These are phyloP conservation scores for Sipha flava DNA, from an alignment of 1,140 invertebrate genomes.

Conservation along the genomic window DNA sequence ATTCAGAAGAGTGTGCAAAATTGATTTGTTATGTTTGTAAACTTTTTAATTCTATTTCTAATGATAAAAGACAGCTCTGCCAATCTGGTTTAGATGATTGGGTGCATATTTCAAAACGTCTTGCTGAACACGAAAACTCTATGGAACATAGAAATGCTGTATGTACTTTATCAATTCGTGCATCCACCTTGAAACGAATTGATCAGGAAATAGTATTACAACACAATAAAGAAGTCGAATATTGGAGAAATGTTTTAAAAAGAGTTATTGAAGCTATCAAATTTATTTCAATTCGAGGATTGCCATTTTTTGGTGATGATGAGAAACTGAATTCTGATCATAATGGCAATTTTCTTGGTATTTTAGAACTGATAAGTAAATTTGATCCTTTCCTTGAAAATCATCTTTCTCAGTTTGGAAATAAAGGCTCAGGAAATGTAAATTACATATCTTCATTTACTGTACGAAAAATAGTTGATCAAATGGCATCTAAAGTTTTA, in stretches of 20 bases:
- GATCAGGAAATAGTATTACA: neutral
- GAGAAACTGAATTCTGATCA: neutral
- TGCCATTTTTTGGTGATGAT: neutral
- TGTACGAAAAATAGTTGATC: neutral
- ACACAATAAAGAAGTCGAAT: neutral
- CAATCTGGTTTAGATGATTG: neutral
- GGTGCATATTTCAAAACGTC: neutral
- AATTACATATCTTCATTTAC: neutral
- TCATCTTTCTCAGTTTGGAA: neutral
- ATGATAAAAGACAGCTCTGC: neutral
- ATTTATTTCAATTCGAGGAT: neutral
- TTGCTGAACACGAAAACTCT: neutral
- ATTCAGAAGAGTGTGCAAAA: neutral
- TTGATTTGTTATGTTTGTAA: neutral
- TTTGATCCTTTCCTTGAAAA: neutral
- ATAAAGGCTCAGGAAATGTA: neutral
- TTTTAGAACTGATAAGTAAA: neutral
- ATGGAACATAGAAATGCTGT: neutral
- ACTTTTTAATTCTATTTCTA: neutral
- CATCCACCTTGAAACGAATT: neutral
- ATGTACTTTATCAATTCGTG: neutral
- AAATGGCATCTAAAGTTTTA: neutral
- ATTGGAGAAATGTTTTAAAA: neutral
- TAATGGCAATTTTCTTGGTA: neutral
- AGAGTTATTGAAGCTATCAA: neutral